phyloP scores from a whole-genome alignment of 2,888 invertebrate species.

The Clusia tigrina region DNA sequence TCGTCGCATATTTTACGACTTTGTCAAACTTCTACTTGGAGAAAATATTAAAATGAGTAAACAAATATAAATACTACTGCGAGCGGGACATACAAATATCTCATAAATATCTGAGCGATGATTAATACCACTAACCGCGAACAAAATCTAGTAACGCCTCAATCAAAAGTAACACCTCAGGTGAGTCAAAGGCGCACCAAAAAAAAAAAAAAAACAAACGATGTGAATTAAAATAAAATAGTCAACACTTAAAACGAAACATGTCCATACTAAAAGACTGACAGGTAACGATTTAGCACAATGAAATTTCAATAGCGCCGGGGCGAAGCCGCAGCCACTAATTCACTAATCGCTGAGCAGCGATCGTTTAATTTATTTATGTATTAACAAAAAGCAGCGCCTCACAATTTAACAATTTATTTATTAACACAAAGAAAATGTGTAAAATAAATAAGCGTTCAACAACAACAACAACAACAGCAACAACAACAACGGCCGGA shows the following conservation, averaged over 20 bases:
- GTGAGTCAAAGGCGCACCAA: background rate
- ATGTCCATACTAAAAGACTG: background rate
- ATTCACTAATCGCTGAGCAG: background rate
- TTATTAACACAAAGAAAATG: constrained; percentile 6
- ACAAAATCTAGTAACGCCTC: too few relatives aligned
- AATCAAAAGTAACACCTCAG: too few relatives aligned
- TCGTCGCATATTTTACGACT: too few relatives aligned
- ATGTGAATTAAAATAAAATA: constrained; percentile 10
- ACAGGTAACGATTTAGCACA: constrained; percentile 8
- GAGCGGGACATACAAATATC: too few relatives aligned
- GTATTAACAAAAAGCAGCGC: background rate
- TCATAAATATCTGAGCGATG: too few relatives aligned
- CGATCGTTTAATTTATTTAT: too few relatives aligned
- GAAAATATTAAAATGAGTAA: too few relatives aligned
- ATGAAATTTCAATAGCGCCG: constrained; percentile 6
- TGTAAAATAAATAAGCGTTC: constrained; percentile 1
- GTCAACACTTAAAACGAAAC: constrained; percentile 3
- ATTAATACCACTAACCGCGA: too few relatives aligned
- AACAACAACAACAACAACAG: background rate
- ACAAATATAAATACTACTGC: too few relatives aligned
- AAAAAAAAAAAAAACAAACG: constrained; percentile 2
- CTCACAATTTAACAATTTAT: constrained; percentile 8
- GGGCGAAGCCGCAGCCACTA: background rate
- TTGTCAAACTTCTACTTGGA: too few relatives aligned
- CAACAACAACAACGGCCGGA: background rate